Base-by-base conservation (phyloP, 2,888 invertebrate species). In the Myopa tessellatipennis region DNA sequence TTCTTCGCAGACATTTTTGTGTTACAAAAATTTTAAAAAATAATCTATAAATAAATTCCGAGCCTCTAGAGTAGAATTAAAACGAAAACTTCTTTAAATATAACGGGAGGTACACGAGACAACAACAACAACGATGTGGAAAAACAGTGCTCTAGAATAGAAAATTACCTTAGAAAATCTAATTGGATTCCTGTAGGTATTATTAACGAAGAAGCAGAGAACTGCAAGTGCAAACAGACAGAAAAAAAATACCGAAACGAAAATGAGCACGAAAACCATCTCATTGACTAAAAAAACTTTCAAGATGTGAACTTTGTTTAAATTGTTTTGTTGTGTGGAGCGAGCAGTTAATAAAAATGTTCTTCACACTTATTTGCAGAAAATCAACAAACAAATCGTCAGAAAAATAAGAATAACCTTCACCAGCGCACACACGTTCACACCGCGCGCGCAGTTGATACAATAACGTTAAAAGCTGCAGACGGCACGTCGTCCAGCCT, bases 21-120 rank as follows among this genome's bases (percentile, higher is more conserved):
- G 12, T 63, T 63, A 34, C 61, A 63, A 75, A 75, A 68, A 67
- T 67, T 67, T 75, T 55, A 26, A 74, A 68, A 75, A 75, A 55
- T 52, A 63, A 63, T 75, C 74, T 75, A 75, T 68, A 75, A 75
- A 75, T 75, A 75, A 75, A 75, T 68, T 58, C 36, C 38, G 68
- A 58, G 58, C 67, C 58, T 68, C 55, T 55, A 18, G 34, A 67
- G 68, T 67, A 58, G 58, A 68, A 36, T 67, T 58, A 68, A 14
- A 40, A 18, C 18, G 6, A 61, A 4, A 60, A 16, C 7, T 63
- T 73, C 26, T 18, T 38, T 12, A 63, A 73, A 40, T 63, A 16
- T 40, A 55, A 45, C 16, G 16, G 7, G 18, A 34, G 8, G 58
- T 18, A 40, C 67, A 40, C 14, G 55, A 26, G 14, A 10, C 8